Conservation (phyloP, 2,113 vertebrate genomes). For the Lasiurus borealis region DNA sequence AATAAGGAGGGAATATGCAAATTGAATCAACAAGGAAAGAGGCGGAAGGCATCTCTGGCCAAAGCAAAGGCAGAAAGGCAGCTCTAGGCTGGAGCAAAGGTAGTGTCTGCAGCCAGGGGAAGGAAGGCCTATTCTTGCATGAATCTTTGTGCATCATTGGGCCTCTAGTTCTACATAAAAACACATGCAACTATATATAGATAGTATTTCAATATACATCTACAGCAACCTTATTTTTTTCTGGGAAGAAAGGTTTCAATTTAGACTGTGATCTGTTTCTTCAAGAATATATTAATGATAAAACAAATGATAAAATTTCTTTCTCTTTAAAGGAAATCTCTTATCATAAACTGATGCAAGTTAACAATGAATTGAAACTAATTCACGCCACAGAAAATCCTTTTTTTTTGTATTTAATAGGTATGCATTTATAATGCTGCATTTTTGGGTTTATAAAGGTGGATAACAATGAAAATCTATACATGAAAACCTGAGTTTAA, state of each 20-base stretch:
- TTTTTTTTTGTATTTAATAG: background rate
- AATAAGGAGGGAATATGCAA: too few relatives aligned
- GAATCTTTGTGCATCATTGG: too few relatives aligned
- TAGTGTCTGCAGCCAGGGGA: too few relatives aligned
- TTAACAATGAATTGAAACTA: constrained; percentile 39
- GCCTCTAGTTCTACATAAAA: background rate
- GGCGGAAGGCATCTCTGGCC: too few relatives aligned
- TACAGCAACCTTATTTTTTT: background rate
- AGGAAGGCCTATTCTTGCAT: too few relatives aligned
- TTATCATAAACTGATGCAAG: background rate
- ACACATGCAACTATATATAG: background rate
- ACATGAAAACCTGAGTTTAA: constrained; percentile 46
- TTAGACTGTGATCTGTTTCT: background rate
- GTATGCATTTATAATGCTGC: background rate
- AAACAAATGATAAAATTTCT: background rate
- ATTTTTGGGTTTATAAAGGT: background rate
- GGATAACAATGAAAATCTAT: constrained; percentile 34
- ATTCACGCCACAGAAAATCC: background rate
- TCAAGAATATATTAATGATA: background rate
- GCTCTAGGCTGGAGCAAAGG: too few relatives aligned
- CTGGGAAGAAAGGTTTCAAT: background rate
- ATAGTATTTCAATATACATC: background rate
- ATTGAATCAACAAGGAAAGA: too few relatives aligned
- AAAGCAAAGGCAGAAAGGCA: too few relatives aligned
- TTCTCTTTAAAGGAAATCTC: background rate